Base-by-base conservation (phyloP, 2,797 vertebrate species). In the Hydrolagus colliei region DNA sequence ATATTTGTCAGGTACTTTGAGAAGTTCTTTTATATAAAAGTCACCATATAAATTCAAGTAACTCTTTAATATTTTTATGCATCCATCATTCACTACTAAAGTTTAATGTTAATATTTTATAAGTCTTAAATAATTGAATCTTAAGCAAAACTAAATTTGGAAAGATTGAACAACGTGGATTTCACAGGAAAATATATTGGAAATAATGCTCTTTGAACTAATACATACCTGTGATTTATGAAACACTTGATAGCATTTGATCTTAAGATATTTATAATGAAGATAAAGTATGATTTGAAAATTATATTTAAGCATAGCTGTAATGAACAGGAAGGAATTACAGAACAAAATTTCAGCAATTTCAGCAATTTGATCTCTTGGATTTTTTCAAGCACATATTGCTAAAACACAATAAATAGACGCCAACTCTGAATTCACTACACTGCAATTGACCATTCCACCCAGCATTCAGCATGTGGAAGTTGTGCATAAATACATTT, bases 61-160 rank as follows among this genome's bases (percentile, higher is more conserved):
- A 52, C 41, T 52, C 0, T 52, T 52, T 18, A 41, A 75, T 75
- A 41, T 16, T 75, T 11, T 7, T 5, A 75, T 52, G 32, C 52
- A 22, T 8, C 18, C 8, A 16, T 18, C 4, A 20, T 68, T 10
- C 41, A 12, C 65, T 8, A 71, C 41, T 68, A 52, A 63, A 71
- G 52, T 20, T 71, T 71, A 27, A 84, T 10, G 41, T 84, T 11
- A 52, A 71, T 84, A 84, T 84, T 84, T 84, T 67, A 84, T 71
- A 27, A 35, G 32, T 82, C 4, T 68, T 84, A 84, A 84, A 84
- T 71, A 71, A 84, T 84, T 68, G 32, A 84, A 41, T 18, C 16
- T 84, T 35, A 16, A 84, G 20, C 79, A 10, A 35, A 84, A 10
- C 13, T 84, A 67, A 82, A 84, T 71, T 84, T 41, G 32, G 9